These are phyloP conservation scores for Drosophila cardini DNA, from an alignment of 1,140 invertebrate species.

Conservation along the genomic window DNA sequence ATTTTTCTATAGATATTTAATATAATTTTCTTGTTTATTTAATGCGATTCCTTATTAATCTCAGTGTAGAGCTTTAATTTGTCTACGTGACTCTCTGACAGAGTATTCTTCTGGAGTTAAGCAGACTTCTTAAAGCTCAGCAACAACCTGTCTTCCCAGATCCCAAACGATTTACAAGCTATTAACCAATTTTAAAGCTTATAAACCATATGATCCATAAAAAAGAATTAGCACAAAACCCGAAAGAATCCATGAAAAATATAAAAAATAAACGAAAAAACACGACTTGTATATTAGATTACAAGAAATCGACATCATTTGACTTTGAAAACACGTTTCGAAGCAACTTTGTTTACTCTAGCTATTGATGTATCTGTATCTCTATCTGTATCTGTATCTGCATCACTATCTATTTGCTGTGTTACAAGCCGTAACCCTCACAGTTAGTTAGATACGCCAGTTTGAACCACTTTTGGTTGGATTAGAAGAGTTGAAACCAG, in stretches of 20 bases:
- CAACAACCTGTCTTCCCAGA: background rate
- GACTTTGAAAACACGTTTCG: constrained; percentile 64
- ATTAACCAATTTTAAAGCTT: background rate
- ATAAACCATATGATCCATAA: background rate
- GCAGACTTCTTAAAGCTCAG: background rate
- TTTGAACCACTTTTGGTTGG: constrained; percentile 77
- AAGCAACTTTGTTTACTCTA: constrained; percentile 34
- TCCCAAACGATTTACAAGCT: background rate
- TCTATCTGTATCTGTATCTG: constrained; percentile 19
- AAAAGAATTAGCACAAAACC: constrained; percentile 55
- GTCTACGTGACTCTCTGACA: background rate
- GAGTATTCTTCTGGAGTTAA: no score
- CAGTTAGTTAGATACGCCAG: constrained; percentile 64
- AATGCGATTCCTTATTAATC: no score
- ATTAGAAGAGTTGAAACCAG: constrained; percentile 72
- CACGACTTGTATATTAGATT: constrained; percentile 57
- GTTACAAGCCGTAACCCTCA: constrained; percentile 57
- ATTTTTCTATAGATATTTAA: no score
- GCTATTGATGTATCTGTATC: constrained; percentile 25
- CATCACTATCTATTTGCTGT: constrained; percentile 11
- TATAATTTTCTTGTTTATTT: no score
- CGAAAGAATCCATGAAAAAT: constrained; percentile 21
- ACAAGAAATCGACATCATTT: constrained; percentile 53
- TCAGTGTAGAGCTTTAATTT: no score
- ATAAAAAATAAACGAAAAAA: constrained; percentile 20